Conservation (phyloP, 2,797 vertebrate species). For the Scolopax rusticola region DNA sequence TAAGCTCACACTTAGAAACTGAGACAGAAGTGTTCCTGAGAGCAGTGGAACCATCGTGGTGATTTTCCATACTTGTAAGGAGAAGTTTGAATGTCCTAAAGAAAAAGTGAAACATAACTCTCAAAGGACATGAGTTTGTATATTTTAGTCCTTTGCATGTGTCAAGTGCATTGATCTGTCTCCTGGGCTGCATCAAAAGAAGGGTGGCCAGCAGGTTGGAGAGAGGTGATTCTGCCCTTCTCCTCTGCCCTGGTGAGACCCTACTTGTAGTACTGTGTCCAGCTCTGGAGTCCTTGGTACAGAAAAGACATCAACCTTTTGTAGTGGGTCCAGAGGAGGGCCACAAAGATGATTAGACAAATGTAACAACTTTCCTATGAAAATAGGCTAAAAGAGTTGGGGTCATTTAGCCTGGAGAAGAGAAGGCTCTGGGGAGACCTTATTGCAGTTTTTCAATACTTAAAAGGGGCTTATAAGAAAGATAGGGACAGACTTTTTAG, state of each 20-base stretch:
- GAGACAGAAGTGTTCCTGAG: background rate
- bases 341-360: background rate
- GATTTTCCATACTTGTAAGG: background rate
- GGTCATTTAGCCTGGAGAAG: background rate
- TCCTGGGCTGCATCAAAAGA: background rate
- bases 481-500: background rate
- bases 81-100: background rate
- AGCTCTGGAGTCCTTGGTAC: background rate
- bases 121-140: background rate
- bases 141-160: background rate
- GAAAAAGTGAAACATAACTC: background rate
- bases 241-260: background rate
- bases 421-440: background rate
- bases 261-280: accelerated
- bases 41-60: background rate
- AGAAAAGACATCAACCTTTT: background rate
- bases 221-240: background rate
- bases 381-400: background rate
- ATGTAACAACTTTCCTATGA: accelerated
- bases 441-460: background rate
- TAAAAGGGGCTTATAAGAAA: background rate
- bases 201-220: accelerated
- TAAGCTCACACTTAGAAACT: background rate
- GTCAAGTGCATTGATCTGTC: background rate
- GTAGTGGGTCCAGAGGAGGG: background rate